phyloP scores from a whole-genome alignment of 2,888 invertebrate species.

The Encarsia formosa region DNA sequence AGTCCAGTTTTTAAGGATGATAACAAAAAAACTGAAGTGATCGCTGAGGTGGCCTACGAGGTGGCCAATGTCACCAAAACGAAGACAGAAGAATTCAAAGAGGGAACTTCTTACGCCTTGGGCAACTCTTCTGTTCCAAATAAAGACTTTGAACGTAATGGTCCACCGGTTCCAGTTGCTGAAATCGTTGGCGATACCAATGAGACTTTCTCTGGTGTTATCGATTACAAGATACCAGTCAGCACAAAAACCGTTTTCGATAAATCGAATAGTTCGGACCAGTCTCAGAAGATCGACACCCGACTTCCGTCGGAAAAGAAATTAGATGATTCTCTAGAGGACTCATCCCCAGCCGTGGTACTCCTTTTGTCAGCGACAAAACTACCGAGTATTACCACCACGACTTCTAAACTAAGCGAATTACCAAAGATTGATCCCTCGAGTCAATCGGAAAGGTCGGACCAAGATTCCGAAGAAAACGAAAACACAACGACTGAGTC shows the following conservation, averaged over 20 bases:
- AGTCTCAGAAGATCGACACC: background rate
- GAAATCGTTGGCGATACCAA: slow-evolving; percentile 38
- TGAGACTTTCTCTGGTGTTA: slow-evolving; percentile 34
- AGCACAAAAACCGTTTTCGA: slow-evolving; percentile 15
- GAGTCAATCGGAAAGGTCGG: background rate
- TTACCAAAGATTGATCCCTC: background rate
- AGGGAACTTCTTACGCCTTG: slow-evolving; percentile 20
- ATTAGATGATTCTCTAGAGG: slow-evolving; percentile 3
- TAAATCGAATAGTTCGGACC: slow-evolving; percentile 8
- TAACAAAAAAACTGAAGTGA: too few relatives aligned
- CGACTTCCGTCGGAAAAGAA: background rate
- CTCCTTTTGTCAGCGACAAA: slow-evolving; percentile 37
- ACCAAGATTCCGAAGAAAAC: too few relatives aligned
- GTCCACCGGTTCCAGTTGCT: slow-evolving; percentile 33
- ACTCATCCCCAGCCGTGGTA: slow-evolving; percentile 34
- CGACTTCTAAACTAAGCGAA: background rate
- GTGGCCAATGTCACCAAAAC: slow-evolving; percentile 26
- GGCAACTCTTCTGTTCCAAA: slow-evolving; percentile 12
- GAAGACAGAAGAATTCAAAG: background rate
- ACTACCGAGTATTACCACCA: slow-evolving; percentile 20
- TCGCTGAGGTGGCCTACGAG: slow-evolving; percentile 25
- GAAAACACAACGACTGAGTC: slow-evolving; percentile 9
- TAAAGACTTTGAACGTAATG: slow-evolving; percentile 3
- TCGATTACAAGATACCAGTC: slow-evolving; percentile 40
- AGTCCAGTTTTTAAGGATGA: too few relatives aligned